phyloP scores from a whole-genome alignment of 2,888 invertebrate species.

The Leptarthrus brevirostris region DNA sequence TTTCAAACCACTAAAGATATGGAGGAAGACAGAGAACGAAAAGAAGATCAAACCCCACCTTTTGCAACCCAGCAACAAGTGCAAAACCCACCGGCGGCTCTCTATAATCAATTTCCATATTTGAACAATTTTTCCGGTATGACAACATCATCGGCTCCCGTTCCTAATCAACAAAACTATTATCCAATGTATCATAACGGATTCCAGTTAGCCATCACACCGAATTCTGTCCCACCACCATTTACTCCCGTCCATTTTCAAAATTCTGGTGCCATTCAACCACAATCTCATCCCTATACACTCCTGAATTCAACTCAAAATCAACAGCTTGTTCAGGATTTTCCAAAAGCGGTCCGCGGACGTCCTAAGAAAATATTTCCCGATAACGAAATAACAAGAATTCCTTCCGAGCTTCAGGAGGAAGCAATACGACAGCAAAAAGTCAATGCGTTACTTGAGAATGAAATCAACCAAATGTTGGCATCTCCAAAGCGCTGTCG shows the following conservation, averaged over 20 bases:
- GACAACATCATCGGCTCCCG: conserved; percentile 56
- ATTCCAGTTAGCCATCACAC: conserved; percentile 65
- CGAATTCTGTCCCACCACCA: conserved; percentile 65
- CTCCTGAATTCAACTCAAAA: conserved; percentile 55
- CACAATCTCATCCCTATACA: conserved; percentile 50
- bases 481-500: conserved; percentile 57
- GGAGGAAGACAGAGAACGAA: conserved; percentile 58
- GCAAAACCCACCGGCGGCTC: conserved; percentile 61
- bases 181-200: conserved; percentile 67
- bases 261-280: conserved; percentile 55
- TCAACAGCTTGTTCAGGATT: conserved; percentile 62
- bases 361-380: conserved; percentile 63
- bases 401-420: conserved; percentile 57
- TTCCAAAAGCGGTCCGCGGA: conserved; percentile 65
- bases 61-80: conserved; percentile 53
- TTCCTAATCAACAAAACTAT: conserved; percentile 59
- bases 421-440: conserved; percentile 61
- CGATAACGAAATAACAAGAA: conserved; percentile 51
- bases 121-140: conserved; percentile 63
- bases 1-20: conserved; percentile 39
- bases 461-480: conserved; percentile 66
- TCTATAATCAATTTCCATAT: conserved; percentile 66
- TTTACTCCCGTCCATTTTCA: conserved; percentile 66
- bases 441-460: conserved; percentile 64
- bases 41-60: not conserved